Base-by-base conservation (phyloP, 1,140 invertebrate species). In the Arion vulgaris region DNA sequence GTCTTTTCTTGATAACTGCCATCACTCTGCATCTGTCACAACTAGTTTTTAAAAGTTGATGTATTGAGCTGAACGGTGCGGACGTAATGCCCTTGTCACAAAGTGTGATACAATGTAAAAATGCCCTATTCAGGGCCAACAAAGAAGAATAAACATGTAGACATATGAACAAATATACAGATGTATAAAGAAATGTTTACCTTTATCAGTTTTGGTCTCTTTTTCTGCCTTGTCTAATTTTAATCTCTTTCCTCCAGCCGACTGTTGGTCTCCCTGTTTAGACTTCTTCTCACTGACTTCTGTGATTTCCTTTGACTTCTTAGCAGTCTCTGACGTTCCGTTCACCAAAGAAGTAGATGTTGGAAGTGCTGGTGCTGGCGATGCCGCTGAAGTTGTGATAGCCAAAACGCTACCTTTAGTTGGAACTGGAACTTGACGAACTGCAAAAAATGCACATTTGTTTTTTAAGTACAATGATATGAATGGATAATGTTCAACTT, bases 311-410 rank as follows among this genome's bases (percentile, higher is more conserved):
- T 72, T 51, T 53, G 74, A 23, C 49, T 49, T 66, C 80, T 71
- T 32, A 45, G 36, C n/a, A 87, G 89, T 15, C 85, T 81, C 41
- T 95, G 93, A 90, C 94, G 94, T 80, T 95, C 94, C 89, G 69
- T 62, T 69, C 49, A 57, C 23, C 45, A 80, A 38, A 19, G 28
- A 41, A 36, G 49, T 23, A 62, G 51, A 13, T 1, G 13, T n/a
- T 26, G 32, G n/a, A 19, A 39, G 0, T 84, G 84, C 19, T 41
- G 38, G 78, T 17, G 85, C 68, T 26, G 51, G 15, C 23, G 32
- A 17, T 17, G 69, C 0, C 84, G 83, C n/a, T 45, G 51, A 77
- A 19, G 84, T 71, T 19, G 53, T 79, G 9, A 78, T 69, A 49
- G 45, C 17, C 53, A 19, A 80, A 23, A 75, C 17, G 13, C 9